These are phyloP conservation scores for Halisarca cf. caerulea DNA, from an alignment of 37 sponge, comb jelly and placozoan species.

Conservation along the genomic window DNA sequence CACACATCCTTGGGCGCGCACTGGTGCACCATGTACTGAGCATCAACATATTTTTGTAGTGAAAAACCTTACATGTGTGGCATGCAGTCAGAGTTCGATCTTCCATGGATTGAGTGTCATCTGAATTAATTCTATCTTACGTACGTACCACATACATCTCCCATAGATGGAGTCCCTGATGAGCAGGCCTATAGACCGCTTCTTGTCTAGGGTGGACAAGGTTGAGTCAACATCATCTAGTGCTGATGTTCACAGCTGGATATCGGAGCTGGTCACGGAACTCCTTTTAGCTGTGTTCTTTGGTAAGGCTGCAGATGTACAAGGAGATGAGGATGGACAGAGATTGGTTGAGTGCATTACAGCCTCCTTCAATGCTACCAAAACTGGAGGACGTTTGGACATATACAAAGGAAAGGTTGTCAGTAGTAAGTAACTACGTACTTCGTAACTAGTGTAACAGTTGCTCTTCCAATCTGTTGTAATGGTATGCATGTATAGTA, in stretches of 20 bases:
- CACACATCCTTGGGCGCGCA: too few relatives aligned
- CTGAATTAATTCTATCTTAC: too few relatives aligned
- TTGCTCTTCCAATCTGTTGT: too few relatives aligned
- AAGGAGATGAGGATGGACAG: neutral
- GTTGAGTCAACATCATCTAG: neutral
- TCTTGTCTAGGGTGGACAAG: neutral
- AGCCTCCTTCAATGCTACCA: constrained; percentile 10
- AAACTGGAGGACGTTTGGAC: constrained; percentile 10
- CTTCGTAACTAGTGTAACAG: too few relatives aligned
- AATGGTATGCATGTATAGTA: too few relatives aligned
- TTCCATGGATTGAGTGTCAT: too few relatives aligned
- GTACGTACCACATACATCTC: too few relatives aligned
- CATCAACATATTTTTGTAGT: too few relatives aligned
- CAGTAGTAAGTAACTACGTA: neutral
- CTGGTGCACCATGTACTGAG: too few relatives aligned
- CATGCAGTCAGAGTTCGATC: too few relatives aligned
- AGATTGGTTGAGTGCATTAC: neutral
- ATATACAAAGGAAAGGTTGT: neutral
- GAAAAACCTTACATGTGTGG: too few relatives aligned
- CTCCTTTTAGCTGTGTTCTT: neutral
- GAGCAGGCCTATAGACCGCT: neutral
- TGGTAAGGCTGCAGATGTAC: neutral
- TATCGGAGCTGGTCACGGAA: constrained; percentile 3
- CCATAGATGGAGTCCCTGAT: constrained; percentile 13
- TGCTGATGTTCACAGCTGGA: neutral